Evolutionary conservation across 2,888 invertebrate genomes (phyloP).

Genomic region (Dasypogon diadema): DNA sequence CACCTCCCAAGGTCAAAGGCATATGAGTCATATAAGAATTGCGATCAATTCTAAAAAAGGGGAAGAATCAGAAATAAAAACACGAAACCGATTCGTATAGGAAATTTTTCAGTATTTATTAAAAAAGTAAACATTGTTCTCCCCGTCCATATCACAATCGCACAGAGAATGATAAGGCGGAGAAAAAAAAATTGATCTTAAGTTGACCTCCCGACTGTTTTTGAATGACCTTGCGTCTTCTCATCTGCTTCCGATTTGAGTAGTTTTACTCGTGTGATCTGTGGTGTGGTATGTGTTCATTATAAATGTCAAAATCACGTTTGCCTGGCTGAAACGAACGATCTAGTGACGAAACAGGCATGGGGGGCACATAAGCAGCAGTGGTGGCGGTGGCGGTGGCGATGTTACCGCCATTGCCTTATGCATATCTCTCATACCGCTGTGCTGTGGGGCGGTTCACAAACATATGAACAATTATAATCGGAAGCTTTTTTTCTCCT

Average conservation of each 20-base stretch:
- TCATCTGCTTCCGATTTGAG: constrained; percentile 9
- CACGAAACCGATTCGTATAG: background rate
- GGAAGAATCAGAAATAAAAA: too few species aligned
- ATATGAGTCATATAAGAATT: background rate
- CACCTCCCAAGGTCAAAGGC: constrained; percentile 6
- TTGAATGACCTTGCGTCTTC: constrained; percentile 1
- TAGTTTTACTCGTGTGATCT: too few species aligned
- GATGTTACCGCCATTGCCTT: background rate
- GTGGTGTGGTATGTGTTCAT: too few species aligned
- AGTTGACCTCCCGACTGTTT: constrained; percentile 2
- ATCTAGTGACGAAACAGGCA: background rate
- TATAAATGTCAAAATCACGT: too few species aligned
- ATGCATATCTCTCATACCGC: background rate
- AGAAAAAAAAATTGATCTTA: background rate
- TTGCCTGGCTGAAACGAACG: too few species aligned
- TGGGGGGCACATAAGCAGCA: background rate
- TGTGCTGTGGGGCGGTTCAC: too few species aligned
- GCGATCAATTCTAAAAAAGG: background rate
- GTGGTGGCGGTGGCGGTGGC: background rate
- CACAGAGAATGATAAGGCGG: background rate
- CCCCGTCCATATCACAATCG: too few species aligned
- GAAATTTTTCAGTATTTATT: background rate
- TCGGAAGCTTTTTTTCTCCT: background rate
- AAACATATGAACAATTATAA: too few species aligned
- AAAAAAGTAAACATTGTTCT: background rate